Evolutionary conservation across 2,113 vertebrate genomes (phyloP), one percentile per base, ranked within the genome.

Genomic region (Oncorhynchus clarkii): DNA sequence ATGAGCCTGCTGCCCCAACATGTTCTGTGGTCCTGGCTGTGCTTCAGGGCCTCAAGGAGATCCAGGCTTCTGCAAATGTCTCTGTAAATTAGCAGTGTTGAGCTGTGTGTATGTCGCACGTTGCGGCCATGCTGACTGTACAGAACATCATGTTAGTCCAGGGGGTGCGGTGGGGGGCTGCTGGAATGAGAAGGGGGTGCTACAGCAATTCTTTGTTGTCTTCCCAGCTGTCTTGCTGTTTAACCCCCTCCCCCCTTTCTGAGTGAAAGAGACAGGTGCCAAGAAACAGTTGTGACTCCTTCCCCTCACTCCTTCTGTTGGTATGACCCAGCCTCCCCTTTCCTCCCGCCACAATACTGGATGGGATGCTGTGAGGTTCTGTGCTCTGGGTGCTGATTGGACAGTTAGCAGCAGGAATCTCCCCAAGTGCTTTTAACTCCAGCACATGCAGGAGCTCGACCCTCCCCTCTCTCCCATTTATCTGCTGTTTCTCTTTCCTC

Each of bases 231-330:
- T 90, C 88, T 76, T 74, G 79, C 73, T 20, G 85, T 85, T 88
- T 76, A 85, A 72, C 85, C 75, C 70, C 85, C 76, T n/a, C 70
- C 83, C 77, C 27, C 54, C 54, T 2, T 16, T 64, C 65, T 67
- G 88, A 92, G 82, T 82, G 85, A 90, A 62, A 80, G 82, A 82
- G 86, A 87, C 91, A 90, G 90, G 91, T 92, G 90, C 76, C 81
- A 81, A 83, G 77, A 73, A 84, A 65, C 86, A 82, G 87, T 87
- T 86, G 86, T 85, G 81, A 76, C 49, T 65, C 14, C 74, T 54
- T 5, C 16, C 7, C 11, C 0, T 26, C 64, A 13, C 31, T 57
- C 54, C 22, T 12, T 71, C 24, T n/a, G 67, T 31, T 78, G 27
- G 68, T 70, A n/a, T 20, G 26, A 70, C 71, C 39, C 6, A 67